Conservation (phyloP, 2,113 vertebrate genomes). For the Danionella cerebrum region DNA sequence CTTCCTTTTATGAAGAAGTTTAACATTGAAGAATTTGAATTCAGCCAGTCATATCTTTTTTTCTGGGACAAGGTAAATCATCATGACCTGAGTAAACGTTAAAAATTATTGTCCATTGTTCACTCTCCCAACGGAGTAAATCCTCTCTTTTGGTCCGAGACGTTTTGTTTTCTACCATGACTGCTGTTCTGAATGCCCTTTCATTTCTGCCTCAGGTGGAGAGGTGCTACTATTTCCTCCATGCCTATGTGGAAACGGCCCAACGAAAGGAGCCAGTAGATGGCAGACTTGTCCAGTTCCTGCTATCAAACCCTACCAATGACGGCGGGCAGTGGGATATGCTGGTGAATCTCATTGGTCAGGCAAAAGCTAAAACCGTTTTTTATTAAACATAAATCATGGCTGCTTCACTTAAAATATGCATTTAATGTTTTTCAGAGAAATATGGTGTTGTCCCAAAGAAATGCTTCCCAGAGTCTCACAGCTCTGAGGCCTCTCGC, state of each 20-base stretch:
- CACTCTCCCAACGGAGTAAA: not conserved
- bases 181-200: not conserved
- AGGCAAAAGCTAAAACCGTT: too few relatives aligned
- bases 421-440: constrained; percentile 59
- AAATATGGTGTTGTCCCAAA: constrained; percentile 95
- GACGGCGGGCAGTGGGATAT: constrained; percentile 98
- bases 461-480: constrained; percentile 93
- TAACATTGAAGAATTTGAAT: constrained; percentile 97
- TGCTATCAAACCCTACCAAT: constrained; percentile 87
- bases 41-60: constrained; percentile 95
- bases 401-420: not conserved
- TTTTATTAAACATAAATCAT: not conserved
- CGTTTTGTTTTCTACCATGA: not conserved
- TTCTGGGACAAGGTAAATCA: constrained; percentile 96
- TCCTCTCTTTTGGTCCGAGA: not conserved
- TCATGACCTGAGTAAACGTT: too few relatives aligned
- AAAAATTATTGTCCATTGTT: not conserved
- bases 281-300: constrained; percentile 84
- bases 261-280: constrained; percentile 85
- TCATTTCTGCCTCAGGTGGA: constrained; percentile 68
- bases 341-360: constrained; percentile 95
- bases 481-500: constrained; percentile 87
- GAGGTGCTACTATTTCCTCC: constrained; percentile 89
- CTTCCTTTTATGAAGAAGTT: constrained; percentile 97
- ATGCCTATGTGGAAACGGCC: constrained; percentile 86